Conservation (phyloP, 1,140 invertebrate species). For the Rhagoletis zephyria region DNA sequence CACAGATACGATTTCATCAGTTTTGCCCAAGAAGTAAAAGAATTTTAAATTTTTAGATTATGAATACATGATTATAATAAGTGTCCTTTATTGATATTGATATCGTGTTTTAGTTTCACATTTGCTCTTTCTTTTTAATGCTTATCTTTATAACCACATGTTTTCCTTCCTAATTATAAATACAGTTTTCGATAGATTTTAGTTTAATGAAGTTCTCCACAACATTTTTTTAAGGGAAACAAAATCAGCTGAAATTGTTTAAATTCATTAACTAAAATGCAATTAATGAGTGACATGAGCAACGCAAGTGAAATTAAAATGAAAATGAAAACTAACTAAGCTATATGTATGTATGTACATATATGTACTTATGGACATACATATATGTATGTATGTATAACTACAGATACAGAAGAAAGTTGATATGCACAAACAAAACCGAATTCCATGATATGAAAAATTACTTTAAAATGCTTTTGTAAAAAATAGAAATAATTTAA, state of each 20-base stretch:
- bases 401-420: no score
- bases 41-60: slow-evolving; percentile 42
- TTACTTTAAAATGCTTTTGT: no score
- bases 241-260: not conserved
- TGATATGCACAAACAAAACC: no score
- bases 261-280: not conserved
- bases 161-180: slow-evolving; percentile 20
- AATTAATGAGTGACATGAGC: slow-evolving; percentile 46
- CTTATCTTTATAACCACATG: slow-evolving; percentile 48
- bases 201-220: slow-evolving; percentile 3
- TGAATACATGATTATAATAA: slow-evolving; percentile 57
- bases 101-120: slow-evolving; percentile 58
- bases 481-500: no score
- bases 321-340: not conserved
- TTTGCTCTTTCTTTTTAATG: slow-evolving; percentile 54
- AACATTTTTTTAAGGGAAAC: not conserved
- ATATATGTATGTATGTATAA: no score
- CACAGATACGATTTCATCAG: no score
- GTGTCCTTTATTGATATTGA: slow-evolving; percentile 58
- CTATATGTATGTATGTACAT: not conserved
- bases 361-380: not conserved
- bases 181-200: slow-evolving; percentile 37
- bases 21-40: not conserved
- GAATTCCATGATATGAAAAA: no score
- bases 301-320: slow-evolving; percentile 35